phyloP scores from a whole-genome alignment of 2,113 vertebrate species.

The Hystrix cristata region DNA sequence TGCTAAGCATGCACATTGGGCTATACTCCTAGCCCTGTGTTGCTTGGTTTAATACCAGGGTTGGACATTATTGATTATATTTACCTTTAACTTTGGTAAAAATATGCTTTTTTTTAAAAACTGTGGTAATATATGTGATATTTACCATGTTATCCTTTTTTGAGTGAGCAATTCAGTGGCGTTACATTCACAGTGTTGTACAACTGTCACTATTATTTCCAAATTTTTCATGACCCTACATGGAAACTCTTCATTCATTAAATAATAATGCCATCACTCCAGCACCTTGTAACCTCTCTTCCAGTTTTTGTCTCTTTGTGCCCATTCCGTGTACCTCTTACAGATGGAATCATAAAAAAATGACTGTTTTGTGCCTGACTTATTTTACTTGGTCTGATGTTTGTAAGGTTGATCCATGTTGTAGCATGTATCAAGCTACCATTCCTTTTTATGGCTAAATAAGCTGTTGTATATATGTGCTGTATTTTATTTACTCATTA shows the following conservation, averaged over 20 bases:
- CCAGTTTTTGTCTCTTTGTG: neutral
- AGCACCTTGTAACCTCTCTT: neutral
- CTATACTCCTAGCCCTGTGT: neutral
- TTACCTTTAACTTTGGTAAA: neutral
- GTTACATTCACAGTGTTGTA: neutral
- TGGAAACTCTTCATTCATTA: neutral
- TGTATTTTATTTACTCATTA: neutral
- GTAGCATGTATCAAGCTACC: neutral
- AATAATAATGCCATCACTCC: neutral
- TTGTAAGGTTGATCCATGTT: neutral
- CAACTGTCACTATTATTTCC: neutral
- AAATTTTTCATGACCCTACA: neutral
- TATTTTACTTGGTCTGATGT: conserved; percentile 1
- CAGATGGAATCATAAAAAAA: conserved; percentile 23
- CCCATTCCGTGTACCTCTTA: neutral
- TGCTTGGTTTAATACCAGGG: neutral
- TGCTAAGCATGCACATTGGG: neutral
- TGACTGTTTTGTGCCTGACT: neutral
- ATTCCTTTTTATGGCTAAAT: conserved; percentile 32
- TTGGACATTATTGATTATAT: conserved; percentile 13
- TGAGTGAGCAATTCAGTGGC: neutral
- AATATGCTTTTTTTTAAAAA: too few species aligned
- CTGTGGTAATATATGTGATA: neutral
- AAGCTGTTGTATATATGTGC: neutral
- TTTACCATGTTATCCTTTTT: neutral